These are phyloP conservation scores for Egretta garzetta DNA, from an alignment of 2,113 vertebrate genomes.

Conservation along the genomic window DNA sequence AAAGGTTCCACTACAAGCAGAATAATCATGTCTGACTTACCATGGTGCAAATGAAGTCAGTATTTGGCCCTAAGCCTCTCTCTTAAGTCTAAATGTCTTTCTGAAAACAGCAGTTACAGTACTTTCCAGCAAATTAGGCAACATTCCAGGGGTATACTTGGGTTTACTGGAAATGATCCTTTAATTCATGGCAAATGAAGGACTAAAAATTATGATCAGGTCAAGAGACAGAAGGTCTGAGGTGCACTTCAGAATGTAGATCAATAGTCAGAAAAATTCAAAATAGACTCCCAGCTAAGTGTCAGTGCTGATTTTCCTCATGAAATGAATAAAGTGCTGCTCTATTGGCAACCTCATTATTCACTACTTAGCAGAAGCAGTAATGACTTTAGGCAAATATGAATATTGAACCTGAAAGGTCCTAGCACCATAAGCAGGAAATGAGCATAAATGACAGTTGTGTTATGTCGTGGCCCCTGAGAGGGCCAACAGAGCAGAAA, in stretches of 20 bases:
- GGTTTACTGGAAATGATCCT: constrained; percentile 57
- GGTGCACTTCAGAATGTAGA: constrained; percentile 39
- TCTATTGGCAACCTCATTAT: constrained; percentile 52
- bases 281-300: constrained; percentile 30
- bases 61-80: not conserved
- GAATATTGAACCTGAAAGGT: constrained; percentile 58
- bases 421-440: constrained; percentile 1
- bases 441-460: not conserved
- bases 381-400: constrained; percentile 49
- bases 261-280: constrained; percentile 58
- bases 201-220: constrained; percentile 34
- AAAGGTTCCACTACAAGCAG: not conserved
- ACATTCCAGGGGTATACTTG: constrained; percentile 19
- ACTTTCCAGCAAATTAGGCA: constrained; percentile 51
- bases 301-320: constrained; percentile 26
- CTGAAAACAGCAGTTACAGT: constrained; percentile 37
- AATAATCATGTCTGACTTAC: not conserved
- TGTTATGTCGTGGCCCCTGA: not conserved
- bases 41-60: not conserved
- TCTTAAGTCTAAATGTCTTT: constrained; percentile 8
- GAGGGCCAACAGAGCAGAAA: constrained; percentile 17
- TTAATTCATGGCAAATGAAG: constrained; percentile 46
- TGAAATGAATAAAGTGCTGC: constrained; percentile 38
- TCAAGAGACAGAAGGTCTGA: constrained; percentile 46
- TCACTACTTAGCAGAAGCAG: constrained; percentile 45